These are phyloP conservation scores for Bombyx mandarina DNA, from an alignment of 1,140 invertebrate species.

Conservation along the genomic window DNA sequence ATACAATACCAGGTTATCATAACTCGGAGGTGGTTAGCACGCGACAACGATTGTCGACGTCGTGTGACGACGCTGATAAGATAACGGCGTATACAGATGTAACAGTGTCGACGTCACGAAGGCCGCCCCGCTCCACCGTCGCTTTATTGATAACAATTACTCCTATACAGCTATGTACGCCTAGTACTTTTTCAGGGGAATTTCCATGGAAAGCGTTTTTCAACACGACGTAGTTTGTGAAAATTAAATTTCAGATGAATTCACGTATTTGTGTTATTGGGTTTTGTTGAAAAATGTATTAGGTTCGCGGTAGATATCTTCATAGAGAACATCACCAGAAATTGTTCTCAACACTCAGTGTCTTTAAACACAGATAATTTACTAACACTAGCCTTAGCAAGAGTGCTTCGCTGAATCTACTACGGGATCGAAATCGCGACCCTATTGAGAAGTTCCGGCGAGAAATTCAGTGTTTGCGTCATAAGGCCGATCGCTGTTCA, in stretches of 20 bases:
- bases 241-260: neutral
- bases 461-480: too few relatives aligned
- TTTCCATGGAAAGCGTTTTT: conserved; percentile 38
- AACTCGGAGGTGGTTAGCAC: conserved; percentile 4
- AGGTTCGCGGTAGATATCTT: neutral
- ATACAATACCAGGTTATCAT: conserved; percentile 26
- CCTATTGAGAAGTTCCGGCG: neutral
- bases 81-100: conserved; percentile 33
- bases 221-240: conserved; percentile 24
- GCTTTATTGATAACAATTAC: conserved; percentile 37
- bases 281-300: neutral
- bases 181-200: conserved; percentile 50
- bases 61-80: conserved; percentile 30
- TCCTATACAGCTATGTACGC: conserved; percentile 36
- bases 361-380: too few relatives aligned
- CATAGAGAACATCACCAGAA: neutral
- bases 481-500: too few relatives aligned
- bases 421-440: neutral
- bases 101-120: conserved; percentile 21
- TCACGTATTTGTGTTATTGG: neutral
- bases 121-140: conserved; percentile 8
- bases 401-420: too few relatives aligned
- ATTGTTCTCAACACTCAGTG: too few relatives aligned
- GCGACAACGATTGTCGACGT: conserved; percentile 16
- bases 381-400: too few relatives aligned